Base-by-base conservation (phyloP, 2,888 invertebrate genomes). In the Drosophila glabriapex region DNA sequence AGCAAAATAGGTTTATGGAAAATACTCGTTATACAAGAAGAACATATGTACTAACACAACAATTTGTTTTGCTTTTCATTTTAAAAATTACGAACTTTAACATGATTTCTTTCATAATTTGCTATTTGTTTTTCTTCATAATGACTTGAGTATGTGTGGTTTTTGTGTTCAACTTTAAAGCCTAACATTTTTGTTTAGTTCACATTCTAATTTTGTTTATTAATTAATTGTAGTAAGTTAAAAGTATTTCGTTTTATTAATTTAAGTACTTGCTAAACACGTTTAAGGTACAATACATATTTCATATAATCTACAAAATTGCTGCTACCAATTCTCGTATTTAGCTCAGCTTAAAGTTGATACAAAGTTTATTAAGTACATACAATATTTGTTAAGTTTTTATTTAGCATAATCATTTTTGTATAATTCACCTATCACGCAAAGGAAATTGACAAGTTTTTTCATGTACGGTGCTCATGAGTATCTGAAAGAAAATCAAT, bases 391-490 rank as follows among this genome's bases (percentile, higher is more conserved):
- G 68, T 73, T 85, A 80, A 73, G 77, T 71, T 82, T 56, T 49
- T 55, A 46, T 83, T 83, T 68, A 83, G 76, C 76, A 73, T 74
- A 69, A 41, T 76, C 66, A 55, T 68, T 70, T 82, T 89, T 85
- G 91, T 91, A 90, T 86, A 89, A 89, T 91, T 93, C 91, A 92
- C 91, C 92, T 93, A 93, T 93, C 93, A 93, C 93, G 92, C 91
- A 87, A 92, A 93, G 88, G 91, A 92, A 93, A 93, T 93, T 93
- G 93, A 93, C 93, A 92, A 92, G 91, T 92, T 91, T 93, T 93
- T 93, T 95, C 94, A 96, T 94, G 96, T 96, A 94, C 95, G 95
- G 94, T 96, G 96, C 93, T 96, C 96, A 94, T 95, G 96, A 93
- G 95, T 95, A 95, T 96, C 96, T 96, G 95, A 1, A 89, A 89